Conservation (phyloP, 2,797 vertebrate genomes). For the Chloroceryle amazona region DNA sequence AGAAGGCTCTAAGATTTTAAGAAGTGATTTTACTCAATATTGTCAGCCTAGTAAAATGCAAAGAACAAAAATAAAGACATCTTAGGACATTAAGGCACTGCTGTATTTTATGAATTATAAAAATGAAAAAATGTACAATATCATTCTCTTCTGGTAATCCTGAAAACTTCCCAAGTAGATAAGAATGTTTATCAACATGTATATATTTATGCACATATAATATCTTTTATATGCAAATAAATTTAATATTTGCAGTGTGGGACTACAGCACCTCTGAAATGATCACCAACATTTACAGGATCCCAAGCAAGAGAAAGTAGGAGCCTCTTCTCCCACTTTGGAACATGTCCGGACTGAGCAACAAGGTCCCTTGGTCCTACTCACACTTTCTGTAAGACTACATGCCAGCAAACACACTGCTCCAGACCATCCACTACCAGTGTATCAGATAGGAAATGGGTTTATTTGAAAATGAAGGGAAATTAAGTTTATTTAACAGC, state of each 20-base stretch:
- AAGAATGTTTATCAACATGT: background rate
- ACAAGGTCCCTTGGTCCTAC: background rate
- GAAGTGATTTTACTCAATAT: background rate
- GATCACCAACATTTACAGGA: background rate
- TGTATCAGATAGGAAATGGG: background rate
- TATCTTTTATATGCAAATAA: background rate
- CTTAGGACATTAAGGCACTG: background rate
- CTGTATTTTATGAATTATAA: background rate
- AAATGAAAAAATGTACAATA: background rate
- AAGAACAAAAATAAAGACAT: background rate
- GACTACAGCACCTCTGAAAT: accelerated
- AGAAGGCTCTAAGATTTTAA: background rate
- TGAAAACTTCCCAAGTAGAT: background rate
- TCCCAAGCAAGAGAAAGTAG: background rate
- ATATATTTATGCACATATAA: background rate
- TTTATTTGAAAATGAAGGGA: background rate
- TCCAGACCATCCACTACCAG: accelerated
- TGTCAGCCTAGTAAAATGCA: background rate
- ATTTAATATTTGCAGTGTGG: background rate
- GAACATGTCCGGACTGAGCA: background rate
- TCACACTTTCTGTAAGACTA: background rate
- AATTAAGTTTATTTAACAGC: background rate
- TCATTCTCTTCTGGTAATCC: background rate
- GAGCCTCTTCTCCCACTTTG: background rate
- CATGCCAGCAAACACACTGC: accelerated